Evolutionary conservation across 1,140 invertebrate species (phyloP), one percentile per base, ranked within the genome.

Genomic region (Daktulosphaira vitifoliae): DNA sequence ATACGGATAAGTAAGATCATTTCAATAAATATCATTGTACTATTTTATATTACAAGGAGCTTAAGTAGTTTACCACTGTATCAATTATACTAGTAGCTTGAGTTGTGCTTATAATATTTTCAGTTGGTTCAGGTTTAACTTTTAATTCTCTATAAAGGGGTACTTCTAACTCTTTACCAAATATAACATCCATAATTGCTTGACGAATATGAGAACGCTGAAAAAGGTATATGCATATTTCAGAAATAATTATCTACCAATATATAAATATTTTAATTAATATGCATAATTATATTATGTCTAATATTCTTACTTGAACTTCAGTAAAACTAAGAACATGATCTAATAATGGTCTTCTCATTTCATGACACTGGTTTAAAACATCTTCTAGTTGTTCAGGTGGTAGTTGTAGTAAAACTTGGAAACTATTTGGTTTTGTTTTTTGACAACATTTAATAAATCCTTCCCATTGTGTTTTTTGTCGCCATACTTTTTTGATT

Each of bases 391-490:
- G 75, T 71, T 93, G 90, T 2, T 81, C 71, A 0, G 87, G 78
- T 8, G 91, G 91, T 26, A 96, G 76, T 71, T 92, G 88, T 7
- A 94, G 77, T 37, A 96, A 78, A 5, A 95, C 88, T 22, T 87
- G 83, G 71, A 92, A 87, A 70, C 90, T 94, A 73, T 91, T 86
- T 0, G 92, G 91, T 71, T 89, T 85, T 8, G 92, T 88, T 25
- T 90, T 81, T 77, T 96, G 90, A 72, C 92, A 95, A 74, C 94
- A 97, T 76, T 95, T 95, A 11, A 98, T 83, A 74, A 97, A 98
- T 3, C 95, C 95, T 76, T 98, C 94, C 95, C 95, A 98, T 6
- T 96, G 90, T 71, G 93, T 92, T 68, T 92, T 92, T 69, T 96
- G 88, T 44, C 87, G 90, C 95, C 95, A 98, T 13, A 94, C 90